phyloP scores from a whole-genome alignment of 2,797 vertebrate genomes.

The Diplodus sargus region DNA sequence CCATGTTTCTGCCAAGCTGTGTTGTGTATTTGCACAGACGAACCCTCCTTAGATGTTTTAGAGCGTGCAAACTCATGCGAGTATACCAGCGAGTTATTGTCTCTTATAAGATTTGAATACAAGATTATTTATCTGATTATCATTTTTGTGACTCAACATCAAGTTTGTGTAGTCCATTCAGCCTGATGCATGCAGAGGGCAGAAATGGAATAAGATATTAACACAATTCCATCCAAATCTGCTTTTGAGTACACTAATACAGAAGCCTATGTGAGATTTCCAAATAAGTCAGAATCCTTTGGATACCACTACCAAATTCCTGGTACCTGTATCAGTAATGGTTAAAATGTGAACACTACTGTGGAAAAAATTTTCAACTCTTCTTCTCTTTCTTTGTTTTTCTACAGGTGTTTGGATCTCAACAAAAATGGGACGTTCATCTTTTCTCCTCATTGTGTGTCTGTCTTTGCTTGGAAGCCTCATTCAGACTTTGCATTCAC shows the following conservation, averaged over 20 bases:
- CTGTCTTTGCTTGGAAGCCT: conserved; percentile 58
- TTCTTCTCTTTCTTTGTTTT: conserved; percentile 17
- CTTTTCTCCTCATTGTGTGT: conserved; percentile 51
- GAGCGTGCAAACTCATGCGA: conserved; percentile 36
- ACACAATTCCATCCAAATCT: no score
- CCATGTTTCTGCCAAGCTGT: conserved; percentile 10
- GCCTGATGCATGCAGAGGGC: neutral
- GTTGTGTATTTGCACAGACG: conserved; percentile 27
- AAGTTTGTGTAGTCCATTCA: neutral
- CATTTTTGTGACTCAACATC: conserved; percentile 12
- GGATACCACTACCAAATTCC: no score
- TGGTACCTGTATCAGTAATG: no score
- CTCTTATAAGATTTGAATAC: conserved; percentile 46
- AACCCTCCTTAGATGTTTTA: conserved; percentile 16
- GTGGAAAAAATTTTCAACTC: no score
- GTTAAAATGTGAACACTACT: no score
- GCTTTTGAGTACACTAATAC: no score
- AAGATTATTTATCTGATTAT: conserved; percentile 27
- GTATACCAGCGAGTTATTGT: conserved; percentile 43
- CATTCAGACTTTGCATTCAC: conserved; percentile 44
- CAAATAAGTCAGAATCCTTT: no score
- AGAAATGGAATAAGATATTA: no score
- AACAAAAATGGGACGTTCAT: conserved; percentile 55
- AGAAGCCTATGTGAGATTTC: no score
- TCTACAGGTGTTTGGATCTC: conserved; percentile 52